Conservation (phyloP, 2,797 vertebrate species). For the Diceros bicornis region DNA sequence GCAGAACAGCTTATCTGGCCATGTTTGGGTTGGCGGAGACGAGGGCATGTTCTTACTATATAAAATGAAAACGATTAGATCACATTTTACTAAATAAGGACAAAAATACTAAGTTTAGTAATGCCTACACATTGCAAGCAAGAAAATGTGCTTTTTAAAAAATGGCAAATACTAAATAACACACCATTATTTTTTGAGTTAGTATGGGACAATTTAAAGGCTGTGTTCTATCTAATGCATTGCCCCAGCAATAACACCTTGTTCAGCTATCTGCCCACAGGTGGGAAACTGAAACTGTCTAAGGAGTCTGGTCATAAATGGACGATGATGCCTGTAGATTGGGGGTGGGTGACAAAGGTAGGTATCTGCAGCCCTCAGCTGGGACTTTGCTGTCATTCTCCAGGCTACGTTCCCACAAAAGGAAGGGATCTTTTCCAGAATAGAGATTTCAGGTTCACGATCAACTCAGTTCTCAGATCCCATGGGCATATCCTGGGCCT, state of each 20-base stretch:
- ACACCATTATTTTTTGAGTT: neutral
- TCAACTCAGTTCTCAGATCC: neutral
- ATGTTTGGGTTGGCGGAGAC: slow-evolving; percentile 90
- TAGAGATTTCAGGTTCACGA: neutral
- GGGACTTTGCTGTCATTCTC: neutral
- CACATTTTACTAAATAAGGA: slow-evolving; percentile 47
- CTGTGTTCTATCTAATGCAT: neutral
- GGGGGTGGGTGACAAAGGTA: neutral
- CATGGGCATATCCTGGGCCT: neutral
- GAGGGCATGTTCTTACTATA: slow-evolving; percentile 94
- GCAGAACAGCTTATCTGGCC: slow-evolving; percentile 94
- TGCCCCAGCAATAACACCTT: neutral
- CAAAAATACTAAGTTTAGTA: slow-evolving; percentile 30
- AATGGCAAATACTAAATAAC: neutral
- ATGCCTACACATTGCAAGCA: neutral
- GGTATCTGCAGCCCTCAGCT: neutral
- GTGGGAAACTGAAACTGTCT: neutral
- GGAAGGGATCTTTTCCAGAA: neutral
- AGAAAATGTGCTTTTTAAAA: neutral
- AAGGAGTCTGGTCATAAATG: neutral
- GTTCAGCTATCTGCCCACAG: neutral
- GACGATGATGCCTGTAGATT: neutral
- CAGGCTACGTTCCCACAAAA: neutral
- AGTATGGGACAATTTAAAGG: neutral
- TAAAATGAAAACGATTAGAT: slow-evolving; percentile 56